Conservation (phyloP, 2,888 invertebrate genomes). For the Dasysyrphus tricinctus region DNA sequence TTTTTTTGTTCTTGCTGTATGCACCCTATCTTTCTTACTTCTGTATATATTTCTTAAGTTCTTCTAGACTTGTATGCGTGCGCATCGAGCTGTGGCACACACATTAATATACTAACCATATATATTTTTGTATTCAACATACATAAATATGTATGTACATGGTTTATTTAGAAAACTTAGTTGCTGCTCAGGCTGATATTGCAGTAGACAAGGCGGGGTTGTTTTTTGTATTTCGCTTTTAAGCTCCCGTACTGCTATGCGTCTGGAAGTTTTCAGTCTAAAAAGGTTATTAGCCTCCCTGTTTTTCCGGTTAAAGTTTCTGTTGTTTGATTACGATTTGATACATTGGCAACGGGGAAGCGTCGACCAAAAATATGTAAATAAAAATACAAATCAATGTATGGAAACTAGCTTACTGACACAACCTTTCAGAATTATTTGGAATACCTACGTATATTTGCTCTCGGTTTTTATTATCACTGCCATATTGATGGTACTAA, state of each 20-base stretch:
- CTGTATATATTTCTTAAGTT: neutral
- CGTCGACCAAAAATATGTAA: neutral
- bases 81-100: neutral
- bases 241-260: slow-evolving; percentile 30
- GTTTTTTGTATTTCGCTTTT: slow-evolving; percentile 18
- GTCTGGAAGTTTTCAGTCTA: slow-evolving; percentile 45
- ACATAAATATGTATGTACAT: neutral
- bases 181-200: neutral
- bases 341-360: neutral
- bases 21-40: neutral
- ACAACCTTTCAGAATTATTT: neutral
- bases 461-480: neutral
- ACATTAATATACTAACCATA: neutral
- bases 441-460: no score
- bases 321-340: neutral
- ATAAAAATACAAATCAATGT: neutral
- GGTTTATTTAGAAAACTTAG: neutral
- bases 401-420: neutral
- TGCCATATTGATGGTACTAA: neutral
- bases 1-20: neutral
- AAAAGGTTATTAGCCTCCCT: slow-evolving; percentile 67
- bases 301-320: slow-evolving; percentile 49
- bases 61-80: slow-evolving; percentile 1
- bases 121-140: neutral
- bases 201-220: slow-evolving; percentile 19